Evolutionary conservation across 2,888 invertebrate genomes (phyloP), one percentile per base, ranked within the genome.

Genomic region (Papilio elwesi): DNA sequence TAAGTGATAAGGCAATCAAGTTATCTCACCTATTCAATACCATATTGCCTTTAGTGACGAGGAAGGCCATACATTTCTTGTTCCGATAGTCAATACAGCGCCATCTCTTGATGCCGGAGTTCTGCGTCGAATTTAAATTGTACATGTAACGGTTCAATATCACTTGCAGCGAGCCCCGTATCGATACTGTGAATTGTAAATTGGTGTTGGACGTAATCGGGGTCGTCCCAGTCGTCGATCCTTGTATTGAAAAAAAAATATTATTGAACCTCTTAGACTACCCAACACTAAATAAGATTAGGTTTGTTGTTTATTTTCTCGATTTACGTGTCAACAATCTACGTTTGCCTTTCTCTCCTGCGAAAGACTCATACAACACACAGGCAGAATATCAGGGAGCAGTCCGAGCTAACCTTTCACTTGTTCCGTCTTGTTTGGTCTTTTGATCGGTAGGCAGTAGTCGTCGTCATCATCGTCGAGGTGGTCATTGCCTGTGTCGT

Each of bases 51-150:
- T 89, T 89, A 15, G 94, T 93, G 71, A 92, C 84, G 43, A 93
- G 81, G 76, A 89, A 90, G 0, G 94, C 94, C 52, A 81, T 80
- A 76, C 94, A 94, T 74, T 88, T 90, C 53, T 86, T 86, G 82
- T 91, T 91, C 53, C 93, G 86, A 71, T 94, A 94, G 74, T 94
- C 92, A n/a, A 91, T 90, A 73, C 94, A 94, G 1, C 94, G 89
- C 94, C 94, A 94, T 2, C 93, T 85, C 0, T 90, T 81, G 12
- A 90, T 76, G 1, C 88, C 90, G 0, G 81, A 70, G 2, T 79
- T 76, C 6, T 82, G 82, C 0, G 82, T 80, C 0, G 91, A 92
- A 74, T 90, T 87, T 74, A 93, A 77, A 74, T 93, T 94, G 81
- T 94, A 94, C 48, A 94, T 87, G 77, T 90, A 94, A 15, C 94